Conservation (phyloP, 1,140 invertebrate species). For the Drosophila sucinea region DNA sequence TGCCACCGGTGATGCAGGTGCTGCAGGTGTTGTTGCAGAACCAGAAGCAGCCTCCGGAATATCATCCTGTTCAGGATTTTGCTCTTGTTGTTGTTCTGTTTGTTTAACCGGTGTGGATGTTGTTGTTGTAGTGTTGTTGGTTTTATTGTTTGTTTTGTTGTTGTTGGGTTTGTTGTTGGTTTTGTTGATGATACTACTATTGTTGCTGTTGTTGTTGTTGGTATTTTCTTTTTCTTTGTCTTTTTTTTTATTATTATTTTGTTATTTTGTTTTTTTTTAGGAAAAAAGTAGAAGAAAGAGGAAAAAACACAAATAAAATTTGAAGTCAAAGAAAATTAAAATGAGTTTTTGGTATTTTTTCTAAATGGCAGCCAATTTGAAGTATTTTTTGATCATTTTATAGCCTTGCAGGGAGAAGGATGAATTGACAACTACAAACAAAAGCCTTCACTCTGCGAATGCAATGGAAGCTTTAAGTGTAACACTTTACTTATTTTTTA, state of each 20-base stretch:
- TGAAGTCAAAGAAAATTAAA: conserved; percentile 76
- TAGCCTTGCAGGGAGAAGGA: conserved; percentile 3
- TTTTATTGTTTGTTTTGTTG: conserved; percentile 58
- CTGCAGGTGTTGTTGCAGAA: background rate
- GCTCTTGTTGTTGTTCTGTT: conserved; percentile 61
- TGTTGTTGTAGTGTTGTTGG: conserved; percentile 56
- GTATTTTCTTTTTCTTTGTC: conserved; percentile 11
- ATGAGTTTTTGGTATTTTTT: conserved; percentile 41
- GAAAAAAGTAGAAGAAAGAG: conserved; percentile 70
- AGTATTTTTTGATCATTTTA: conserved; percentile 21
- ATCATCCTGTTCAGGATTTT: conserved; percentile 21
- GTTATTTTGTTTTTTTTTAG: conserved; percentile 23
- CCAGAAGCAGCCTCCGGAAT: background rate
- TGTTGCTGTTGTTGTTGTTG: conserved; percentile 4
- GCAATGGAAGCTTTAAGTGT: background rate
- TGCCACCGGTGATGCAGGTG: conserved; percentile 52
- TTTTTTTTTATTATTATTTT: background rate
- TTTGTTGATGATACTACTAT: conserved; percentile 55
- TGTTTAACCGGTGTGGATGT: conserved; percentile 73
- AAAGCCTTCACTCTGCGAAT: no score
- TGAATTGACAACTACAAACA: background rate
- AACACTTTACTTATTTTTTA: no score
- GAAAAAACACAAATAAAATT: conserved; percentile 74
- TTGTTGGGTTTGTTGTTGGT: conserved; percentile 63
- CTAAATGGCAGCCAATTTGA: conserved; percentile 65